Base-by-base conservation (phyloP, 2,797 vertebrate species). In the Lacerta agilis region DNA sequence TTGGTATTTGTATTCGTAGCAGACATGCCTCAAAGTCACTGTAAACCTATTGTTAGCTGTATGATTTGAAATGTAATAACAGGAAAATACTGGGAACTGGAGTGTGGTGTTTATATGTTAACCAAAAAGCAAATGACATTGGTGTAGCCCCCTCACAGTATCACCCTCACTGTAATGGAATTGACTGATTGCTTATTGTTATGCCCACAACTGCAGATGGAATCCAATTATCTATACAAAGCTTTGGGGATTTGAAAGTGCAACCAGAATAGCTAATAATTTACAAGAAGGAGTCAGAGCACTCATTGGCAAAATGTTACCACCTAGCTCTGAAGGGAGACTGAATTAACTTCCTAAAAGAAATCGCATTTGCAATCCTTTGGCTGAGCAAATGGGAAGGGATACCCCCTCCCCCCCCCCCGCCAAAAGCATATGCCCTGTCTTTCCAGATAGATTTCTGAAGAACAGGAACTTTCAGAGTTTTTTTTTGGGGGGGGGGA, bases 61-160 rank as follows among this genome's bases (percentile, higher is more conserved):
- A 73, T 94, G 79, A 95, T 93, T 95, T 96, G 94, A 95, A 95
- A 92, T 78, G 43, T 67, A 95, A 86, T 90, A 94, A 89, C 89
- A 93, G 27, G 58, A 93, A 94, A 94, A 89, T 71, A 79, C 66
- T 86, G 89, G 73, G 78, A 88, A 23, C 88, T 75, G 4, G 80
- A 91, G 45, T 79, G 18, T 66, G 71, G n/a, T 90, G 71, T 90
- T 69, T 49, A 72, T 87, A 33, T 76, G 87, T 93, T 90, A 82
- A 78, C 33, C 91, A 90, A 83, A 92, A 90, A 93, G 78, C 1
- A 91, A 94, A 91, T 92, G 41, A 71, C 78, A 92, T 90, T 64
- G 20, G 2, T 82, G 43, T 41, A 89, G 64, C 43, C 66, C 41
- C 69, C 75, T 87, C 85, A 71, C 1, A 83, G 17, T 64, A 86